A percentile compares a stretch with the other conserved stretches of the same genome.
phyloP scores from a whole-genome alignment of 2,113 vertebrate genomes.

The Vidua macroura region DNA sequence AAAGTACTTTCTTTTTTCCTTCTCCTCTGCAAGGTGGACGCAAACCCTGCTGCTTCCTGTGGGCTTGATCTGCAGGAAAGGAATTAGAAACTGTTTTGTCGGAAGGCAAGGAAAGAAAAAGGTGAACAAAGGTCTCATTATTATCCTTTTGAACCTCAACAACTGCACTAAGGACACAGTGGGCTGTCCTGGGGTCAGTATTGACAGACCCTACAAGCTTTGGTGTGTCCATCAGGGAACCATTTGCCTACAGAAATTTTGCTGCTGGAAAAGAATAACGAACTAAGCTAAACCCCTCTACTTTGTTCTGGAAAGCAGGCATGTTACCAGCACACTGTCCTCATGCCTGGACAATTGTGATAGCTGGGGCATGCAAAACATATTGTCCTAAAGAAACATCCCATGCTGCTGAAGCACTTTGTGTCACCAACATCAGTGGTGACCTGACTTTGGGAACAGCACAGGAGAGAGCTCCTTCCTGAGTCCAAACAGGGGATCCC shows the following conservation, averaged over 20 bases:
- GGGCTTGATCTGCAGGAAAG: neutral
- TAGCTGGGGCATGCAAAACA: neutral
- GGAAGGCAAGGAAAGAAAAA: neutral
- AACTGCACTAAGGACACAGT: neutral
- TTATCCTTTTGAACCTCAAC: neutral
- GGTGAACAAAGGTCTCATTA: neutral
- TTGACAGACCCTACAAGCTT: neutral
- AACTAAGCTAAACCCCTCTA: neutral
- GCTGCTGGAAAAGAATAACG: neutral
- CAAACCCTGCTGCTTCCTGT: neutral
- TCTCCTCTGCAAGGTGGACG: neutral
- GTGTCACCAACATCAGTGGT: fast-evolving
- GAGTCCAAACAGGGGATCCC: neutral
- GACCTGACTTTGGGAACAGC: neutral
- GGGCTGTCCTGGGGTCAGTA: neutral
- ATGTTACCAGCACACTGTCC: neutral
- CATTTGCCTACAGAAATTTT: neutral
- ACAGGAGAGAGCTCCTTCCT: neutral
- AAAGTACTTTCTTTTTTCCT: neutral
- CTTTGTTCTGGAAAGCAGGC: neutral
- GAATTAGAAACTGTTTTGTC: neutral
- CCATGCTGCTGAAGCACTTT: neutral
- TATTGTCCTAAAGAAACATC: neutral
- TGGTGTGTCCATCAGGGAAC: neutral
- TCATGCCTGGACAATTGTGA: neutral